phyloP scores from a whole-genome alignment of 2,888 invertebrate species.

The Rotaria socialis region DNA sequence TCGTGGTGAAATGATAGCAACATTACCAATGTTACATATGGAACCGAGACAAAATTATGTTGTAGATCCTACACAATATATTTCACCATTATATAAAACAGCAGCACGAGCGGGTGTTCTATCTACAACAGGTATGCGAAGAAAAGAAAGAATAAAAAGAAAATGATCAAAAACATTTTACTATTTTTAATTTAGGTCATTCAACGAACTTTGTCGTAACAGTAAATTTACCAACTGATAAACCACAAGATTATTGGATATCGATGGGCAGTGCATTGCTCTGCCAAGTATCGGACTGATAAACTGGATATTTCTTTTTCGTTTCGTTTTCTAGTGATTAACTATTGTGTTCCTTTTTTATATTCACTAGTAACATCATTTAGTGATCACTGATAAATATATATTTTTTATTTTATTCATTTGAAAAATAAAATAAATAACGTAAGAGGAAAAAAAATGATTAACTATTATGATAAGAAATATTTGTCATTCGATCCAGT shows the following conservation, averaged over 20 bases:
- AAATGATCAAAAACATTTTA: neutral
- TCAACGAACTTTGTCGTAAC: slow-evolving; percentile 60
- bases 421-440: neutral
- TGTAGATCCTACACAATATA: slow-evolving; percentile 54
- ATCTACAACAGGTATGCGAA: slow-evolving; percentile 60
- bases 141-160: neutral
- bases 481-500: neutral
- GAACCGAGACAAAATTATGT: slow-evolving; percentile 65
- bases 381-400: slow-evolving; percentile 13
- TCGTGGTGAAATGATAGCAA: slow-evolving; percentile 72
- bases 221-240: slow-evolving; percentile 61
- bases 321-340: neutral
- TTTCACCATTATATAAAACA: slow-evolving; percentile 60
- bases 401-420: neutral
- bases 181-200: slow-evolving; percentile 53
- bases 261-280: slow-evolving; percentile 80
- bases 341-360: neutral
- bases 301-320: neutral
- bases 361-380: neutral
- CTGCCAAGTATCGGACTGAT: slow-evolving; percentile 72
- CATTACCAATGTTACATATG: slow-evolving; percentile 69
- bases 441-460: neutral
- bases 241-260: slow-evolving; percentile 75
- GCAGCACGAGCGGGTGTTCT: slow-evolving; percentile 58
- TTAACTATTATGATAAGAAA: neutral